These are phyloP conservation scores for Tetraodon nigroviridis DNA, from an alignment of 2,113 vertebrate species.

Conservation along the genomic window DNA sequence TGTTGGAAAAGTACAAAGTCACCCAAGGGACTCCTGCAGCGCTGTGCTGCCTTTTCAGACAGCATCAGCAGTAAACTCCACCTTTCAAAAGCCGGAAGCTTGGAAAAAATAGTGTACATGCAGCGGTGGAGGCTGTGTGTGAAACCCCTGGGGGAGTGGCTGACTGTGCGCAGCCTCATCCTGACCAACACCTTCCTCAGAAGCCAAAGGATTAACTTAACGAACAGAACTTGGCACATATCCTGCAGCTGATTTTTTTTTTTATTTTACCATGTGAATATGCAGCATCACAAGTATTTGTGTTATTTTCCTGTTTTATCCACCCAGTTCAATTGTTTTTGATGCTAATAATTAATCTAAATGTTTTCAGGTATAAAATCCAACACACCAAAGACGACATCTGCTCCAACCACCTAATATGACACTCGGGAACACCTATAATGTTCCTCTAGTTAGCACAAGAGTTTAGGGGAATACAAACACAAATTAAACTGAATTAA, in stretches of 20 bases:
- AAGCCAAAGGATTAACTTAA: slow-evolving; percentile 48
- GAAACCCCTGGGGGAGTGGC: slow-evolving; percentile 36
- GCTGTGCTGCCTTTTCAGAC: slow-evolving; percentile 21
- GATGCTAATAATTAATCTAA: too few species aligned
- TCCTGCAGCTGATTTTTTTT: slow-evolving; percentile 21
- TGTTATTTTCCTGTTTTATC: too few species aligned
- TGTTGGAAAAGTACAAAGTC: slow-evolving; percentile 36
- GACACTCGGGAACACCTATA: too few species aligned
- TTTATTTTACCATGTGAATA: slow-evolving; percentile 4
- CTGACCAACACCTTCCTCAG: slow-evolving; percentile 45
- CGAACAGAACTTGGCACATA: slow-evolving; percentile 35
- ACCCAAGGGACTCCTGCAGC: slow-evolving; percentile 31
- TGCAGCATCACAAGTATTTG: not conserved
- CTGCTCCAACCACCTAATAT: too few species aligned
- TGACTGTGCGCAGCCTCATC: slow-evolving; percentile 52
- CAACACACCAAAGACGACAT: too few species aligned
- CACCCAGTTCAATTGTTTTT: too few species aligned
- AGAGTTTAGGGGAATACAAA: too few species aligned
- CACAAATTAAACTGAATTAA: too few species aligned
- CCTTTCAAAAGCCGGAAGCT: slow-evolving; percentile 3
- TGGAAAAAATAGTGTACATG: slow-evolving; percentile 2
- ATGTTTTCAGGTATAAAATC: too few species aligned
- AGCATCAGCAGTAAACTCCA: slow-evolving; percentile 23
- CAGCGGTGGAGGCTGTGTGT: slow-evolving; percentile 21
- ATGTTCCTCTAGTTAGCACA: too few species aligned